phyloP scores from a whole-genome alignment of 2,888 invertebrate species.

The Ephialtes manifestator region DNA sequence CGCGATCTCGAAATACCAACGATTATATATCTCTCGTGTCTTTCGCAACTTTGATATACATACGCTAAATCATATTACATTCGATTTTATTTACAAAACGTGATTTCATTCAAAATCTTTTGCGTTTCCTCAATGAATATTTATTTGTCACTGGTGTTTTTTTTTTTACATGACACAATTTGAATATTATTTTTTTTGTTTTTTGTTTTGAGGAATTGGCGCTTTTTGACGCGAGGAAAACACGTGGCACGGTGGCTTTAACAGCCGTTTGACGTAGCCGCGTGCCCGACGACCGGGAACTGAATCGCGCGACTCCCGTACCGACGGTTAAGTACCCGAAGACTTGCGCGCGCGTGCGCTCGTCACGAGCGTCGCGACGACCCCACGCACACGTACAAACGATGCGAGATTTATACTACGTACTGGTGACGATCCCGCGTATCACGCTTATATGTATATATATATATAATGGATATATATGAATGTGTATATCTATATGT shows the following conservation, averaged over 20 bases:
- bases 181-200: background rate
- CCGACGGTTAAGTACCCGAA: conserved; percentile 68
- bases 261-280: conserved; percentile 61
- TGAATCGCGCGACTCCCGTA: conserved; percentile 70
- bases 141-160: background rate
- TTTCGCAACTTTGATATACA: background rate
- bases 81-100: background rate
- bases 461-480: background rate
- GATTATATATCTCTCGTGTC: background rate
- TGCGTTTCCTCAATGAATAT: background rate
- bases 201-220: background rate
- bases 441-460: conserved; percentile 17
- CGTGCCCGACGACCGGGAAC: conserved; percentile 69
- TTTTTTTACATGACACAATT: background rate
- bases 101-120: background rate
- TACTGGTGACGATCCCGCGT: conserved; percentile 33
- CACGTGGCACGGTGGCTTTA: conserved; percentile 52
- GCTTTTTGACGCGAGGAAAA: conserved; percentile 9
- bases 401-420: conserved; percentile 23
- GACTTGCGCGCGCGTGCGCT: conserved; percentile 69
- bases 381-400: conserved; percentile 42
- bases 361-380: conserved; percentile 64
- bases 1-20: conserved; percentile 5
- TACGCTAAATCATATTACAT: background rate
- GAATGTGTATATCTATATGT: background rate